phyloP scores from a whole-genome alignment of 2,888 invertebrate species.

The Stegana nigrithorax region DNA sequence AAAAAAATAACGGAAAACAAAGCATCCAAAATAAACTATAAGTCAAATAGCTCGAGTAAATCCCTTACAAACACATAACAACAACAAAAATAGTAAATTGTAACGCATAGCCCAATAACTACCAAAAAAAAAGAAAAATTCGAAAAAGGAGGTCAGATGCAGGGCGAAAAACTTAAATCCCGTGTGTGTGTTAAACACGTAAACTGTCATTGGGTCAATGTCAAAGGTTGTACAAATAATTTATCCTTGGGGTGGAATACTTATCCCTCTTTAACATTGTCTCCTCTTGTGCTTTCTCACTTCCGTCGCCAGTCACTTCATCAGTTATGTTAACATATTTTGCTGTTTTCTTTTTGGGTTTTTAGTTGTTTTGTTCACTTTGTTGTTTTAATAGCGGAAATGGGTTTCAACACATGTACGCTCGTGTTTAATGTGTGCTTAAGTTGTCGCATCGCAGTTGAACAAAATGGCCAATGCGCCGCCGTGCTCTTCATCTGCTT shows the following conservation, averaged over 20 bases:
- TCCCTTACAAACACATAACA: neutral
- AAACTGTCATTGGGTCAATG: conserved; percentile 23
- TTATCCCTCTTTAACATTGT: too few species aligned
- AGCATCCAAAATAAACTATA: too few species aligned
- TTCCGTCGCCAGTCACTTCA: neutral
- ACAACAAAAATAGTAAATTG: too few species aligned
- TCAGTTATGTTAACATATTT: neutral
- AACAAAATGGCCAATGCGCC: too few species aligned
- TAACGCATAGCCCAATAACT: too few species aligned
- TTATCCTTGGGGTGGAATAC: conserved; percentile 20
- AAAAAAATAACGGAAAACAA: too few species aligned
- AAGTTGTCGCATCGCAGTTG: conserved; percentile 1
- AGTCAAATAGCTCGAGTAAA: conserved; percentile 11
- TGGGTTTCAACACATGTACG: conserved; percentile 12
- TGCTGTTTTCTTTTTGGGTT: neutral
- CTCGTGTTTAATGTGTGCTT: neutral
- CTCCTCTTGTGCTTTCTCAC: too few species aligned
- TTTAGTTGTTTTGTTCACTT: neutral
- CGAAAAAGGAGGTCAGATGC: too few species aligned
- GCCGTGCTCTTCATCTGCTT: too few species aligned
- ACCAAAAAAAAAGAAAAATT: too few species aligned
- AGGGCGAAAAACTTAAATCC: neutral
- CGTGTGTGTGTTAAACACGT: too few species aligned
- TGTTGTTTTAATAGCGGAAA: conserved; percentile 4
- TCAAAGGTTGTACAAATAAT: conserved; percentile 18